phyloP scores from a whole-genome alignment of 2,113 vertebrate species.

The Cephalopholis sonnerati region DNA sequence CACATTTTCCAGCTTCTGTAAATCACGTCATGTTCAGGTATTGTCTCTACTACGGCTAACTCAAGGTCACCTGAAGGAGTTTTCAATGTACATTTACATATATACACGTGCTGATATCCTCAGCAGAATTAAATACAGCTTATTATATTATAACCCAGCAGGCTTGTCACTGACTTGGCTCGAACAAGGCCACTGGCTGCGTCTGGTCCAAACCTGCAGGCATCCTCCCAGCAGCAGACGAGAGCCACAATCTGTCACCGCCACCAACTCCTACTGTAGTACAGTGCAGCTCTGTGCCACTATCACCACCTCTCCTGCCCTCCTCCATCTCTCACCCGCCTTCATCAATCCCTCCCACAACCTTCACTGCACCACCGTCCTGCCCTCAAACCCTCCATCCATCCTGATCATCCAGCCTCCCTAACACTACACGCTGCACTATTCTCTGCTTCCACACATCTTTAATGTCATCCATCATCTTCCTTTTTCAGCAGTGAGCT shows the following conservation, averaged over 20 bases:
- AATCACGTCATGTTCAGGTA: neutral
- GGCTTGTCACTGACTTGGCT: conserved; percentile 65
- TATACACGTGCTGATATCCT: neutral
- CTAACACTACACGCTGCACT: neutral
- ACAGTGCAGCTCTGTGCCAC: conserved; percentile 27
- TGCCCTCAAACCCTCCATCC: conserved; percentile 4
- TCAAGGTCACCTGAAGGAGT: conserved; percentile 10
- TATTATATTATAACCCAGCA: conserved; percentile 53
- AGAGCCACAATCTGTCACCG: conserved; percentile 78
- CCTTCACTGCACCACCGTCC: neutral
- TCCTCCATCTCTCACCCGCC: conserved; percentile 15
- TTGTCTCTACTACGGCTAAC: neutral
- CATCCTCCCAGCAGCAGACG: conserved; percentile 58
- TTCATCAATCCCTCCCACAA: conserved; percentile 32
- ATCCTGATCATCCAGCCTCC: neutral
- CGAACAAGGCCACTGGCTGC: conserved; percentile 38
- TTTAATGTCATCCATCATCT: neutral
- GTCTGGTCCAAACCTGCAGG: conserved; percentile 46
- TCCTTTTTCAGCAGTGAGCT: neutral
- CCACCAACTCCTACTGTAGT: conserved; percentile 42
- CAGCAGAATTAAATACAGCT: conserved; percentile 20
- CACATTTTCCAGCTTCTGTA: neutral
- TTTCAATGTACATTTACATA: neutral
- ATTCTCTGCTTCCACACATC: neutral
- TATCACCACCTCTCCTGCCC: conserved; percentile 24